phyloP scores from a whole-genome alignment of 2,888 invertebrate species.

The Lydus trimaculatus region DNA sequence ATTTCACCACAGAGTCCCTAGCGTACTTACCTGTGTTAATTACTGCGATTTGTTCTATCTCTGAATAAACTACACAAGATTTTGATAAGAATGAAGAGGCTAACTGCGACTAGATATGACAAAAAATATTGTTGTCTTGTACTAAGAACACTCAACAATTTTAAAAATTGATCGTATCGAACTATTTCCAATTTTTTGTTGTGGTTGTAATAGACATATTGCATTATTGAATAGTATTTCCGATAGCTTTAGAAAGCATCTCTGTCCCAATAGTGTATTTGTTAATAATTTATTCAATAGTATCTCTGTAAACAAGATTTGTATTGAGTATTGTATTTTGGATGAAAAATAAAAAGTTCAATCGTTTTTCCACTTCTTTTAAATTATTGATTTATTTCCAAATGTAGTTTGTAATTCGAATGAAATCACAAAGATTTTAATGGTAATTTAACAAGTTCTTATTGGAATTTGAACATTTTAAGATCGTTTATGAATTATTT shows the following conservation, averaged over 20 bases:
- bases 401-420: background rate
- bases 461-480: background rate
- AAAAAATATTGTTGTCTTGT: background rate
- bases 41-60: no score
- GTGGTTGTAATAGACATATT: background rate
- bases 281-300: background rate
- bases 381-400: background rate
- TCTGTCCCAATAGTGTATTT: background rate
- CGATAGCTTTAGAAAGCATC: background rate
- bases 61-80: no score
- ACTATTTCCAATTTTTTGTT: background rate
- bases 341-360: background rate
- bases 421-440: background rate
- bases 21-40: no score
- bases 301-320: background rate
- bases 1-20: no score
- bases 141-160: background rate
- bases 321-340: background rate
- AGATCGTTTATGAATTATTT: background rate
- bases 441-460: slow-evolving; percentile 1
- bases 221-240: background rate
- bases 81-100: no score
- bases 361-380: background rate
- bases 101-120: no score
- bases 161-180: background rate